Base-by-base conservation (phyloP, 2,113 vertebrate genomes). In the Edolisoma coerulescens region DNA sequence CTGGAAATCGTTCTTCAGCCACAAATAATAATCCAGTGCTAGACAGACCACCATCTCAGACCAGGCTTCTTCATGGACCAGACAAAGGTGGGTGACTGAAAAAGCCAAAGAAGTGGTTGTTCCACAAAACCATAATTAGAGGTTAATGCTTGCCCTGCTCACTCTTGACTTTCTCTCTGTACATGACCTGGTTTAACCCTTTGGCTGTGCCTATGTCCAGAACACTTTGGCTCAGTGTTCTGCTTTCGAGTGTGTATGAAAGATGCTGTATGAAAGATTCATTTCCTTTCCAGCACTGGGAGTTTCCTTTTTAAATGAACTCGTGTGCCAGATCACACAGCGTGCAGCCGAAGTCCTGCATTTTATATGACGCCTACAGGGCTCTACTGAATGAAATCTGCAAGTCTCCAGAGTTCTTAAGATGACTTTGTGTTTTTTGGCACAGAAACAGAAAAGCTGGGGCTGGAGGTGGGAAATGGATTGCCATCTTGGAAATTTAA, bases 401-500 rank as follows among this genome's bases (percentile, higher is more conserved):
- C 52, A 68, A 69, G 67, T 76, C 71, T 53, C 81, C 81, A 32
- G 73, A 45, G 35, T 69, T 87, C 49, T 87, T 96, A 89, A 94
- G 89, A 77, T 64, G 35, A 24, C 61, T 87, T 69, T 93, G 74
- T 93, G 61, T 16, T 74, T 97, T 95, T 96, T 96, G 89, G 50
- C 79, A 21, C 74, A 99, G 99, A 99, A 95, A 96, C 98, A 7
- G 99, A 99, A 93, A 99, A 99, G 96, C 97, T 98, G 35, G 98
- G 98, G 41, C 97, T 98, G 57, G 99, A 99, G 96, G 98, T 98
- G 54, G 99, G 98, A 95, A 99, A 99, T 12, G 99, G 99, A 90
- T 97, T 99, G 59, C 96, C 99, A 16, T 98, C 98, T 69, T 99
- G 99, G 99, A 99, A 99, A 87, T 98, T 99, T 79, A 99, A 97